Evolutionary conservation across 2,888 invertebrate genomes (phyloP).

Genomic region (Thecophora atra): DNA sequence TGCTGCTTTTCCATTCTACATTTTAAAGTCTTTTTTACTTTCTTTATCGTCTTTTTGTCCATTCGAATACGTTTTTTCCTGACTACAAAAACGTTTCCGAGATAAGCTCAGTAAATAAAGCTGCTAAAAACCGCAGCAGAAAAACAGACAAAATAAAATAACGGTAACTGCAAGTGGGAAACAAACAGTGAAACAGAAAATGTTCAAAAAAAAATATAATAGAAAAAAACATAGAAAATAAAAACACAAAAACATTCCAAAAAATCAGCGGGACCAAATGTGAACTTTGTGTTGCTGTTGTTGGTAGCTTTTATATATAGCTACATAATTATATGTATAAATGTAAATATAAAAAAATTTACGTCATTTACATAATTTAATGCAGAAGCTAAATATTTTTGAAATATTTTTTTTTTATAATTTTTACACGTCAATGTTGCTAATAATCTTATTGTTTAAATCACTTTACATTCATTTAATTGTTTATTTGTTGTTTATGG

Average conservation of each 20-base stretch:
- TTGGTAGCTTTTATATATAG: slow-evolving; percentile 5
- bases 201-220: not conserved
- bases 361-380: no score
- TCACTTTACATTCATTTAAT: no score
- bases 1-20: not conserved
- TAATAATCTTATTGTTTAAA: no score
- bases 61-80: slow-evolving; percentile 59
- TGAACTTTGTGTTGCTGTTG: slow-evolving; percentile 39
- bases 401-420: no score
- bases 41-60: slow-evolving; percentile 45
- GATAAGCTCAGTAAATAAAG: slow-evolving; percentile 59
- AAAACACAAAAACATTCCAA: slow-evolving; percentile 46
- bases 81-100: slow-evolving; percentile 57
- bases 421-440: no score
- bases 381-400: no score
- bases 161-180: not conserved
- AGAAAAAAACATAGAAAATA: slow-evolving; percentile 31
- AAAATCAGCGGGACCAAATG: slow-evolving; percentile 53
- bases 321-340: no score
- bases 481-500: no score
- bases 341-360: no score
- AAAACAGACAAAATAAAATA: slow-evolving; percentile 27
- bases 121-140: slow-evolving; percentile 34
- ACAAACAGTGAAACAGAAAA: not conserved
- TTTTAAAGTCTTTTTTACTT: slow-evolving; percentile 51